phyloP scores from a whole-genome alignment of 2,888 invertebrate genomes.

The Stegophylla sp. region DNA sequence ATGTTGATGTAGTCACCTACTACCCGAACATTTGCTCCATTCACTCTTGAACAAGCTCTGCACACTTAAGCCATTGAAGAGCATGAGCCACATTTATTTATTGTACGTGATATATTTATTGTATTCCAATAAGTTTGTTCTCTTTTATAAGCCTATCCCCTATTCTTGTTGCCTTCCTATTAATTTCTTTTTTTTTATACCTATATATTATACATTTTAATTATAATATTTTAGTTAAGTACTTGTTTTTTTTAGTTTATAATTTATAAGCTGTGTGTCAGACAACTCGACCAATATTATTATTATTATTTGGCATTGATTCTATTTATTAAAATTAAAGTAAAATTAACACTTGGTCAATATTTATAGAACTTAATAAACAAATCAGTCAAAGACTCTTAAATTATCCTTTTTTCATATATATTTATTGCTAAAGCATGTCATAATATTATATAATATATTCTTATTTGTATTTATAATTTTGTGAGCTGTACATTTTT shows the following conservation, averaged over 20 bases:
- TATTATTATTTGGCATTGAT: slow-evolving; percentile 29
- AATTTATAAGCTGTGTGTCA: slow-evolving; percentile 22
- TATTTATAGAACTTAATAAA: not conserved
- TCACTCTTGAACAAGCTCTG: slow-evolving; percentile 23
- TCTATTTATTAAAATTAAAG: slow-evolving; percentile 19
- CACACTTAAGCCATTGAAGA: slow-evolving; percentile 23
- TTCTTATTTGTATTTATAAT: not conserved
- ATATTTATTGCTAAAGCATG: not conserved
- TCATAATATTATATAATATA: not conserved
- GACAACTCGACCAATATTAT: slow-evolving; percentile 40
- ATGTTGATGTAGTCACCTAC: slow-evolving; percentile 28
- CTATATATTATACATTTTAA: slow-evolving; percentile 20
- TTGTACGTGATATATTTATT: slow-evolving; percentile 30
- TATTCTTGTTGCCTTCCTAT: slow-evolving; percentile 6
- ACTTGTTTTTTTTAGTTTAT: slow-evolving; percentile 29
- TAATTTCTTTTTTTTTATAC: slow-evolving; percentile 32
- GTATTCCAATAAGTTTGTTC: slow-evolving; percentile 26
- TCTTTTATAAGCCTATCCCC: not conserved
- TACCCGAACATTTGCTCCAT: slow-evolving; percentile 31
- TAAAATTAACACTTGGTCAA: not conserved
- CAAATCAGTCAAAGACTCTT: not conserved
- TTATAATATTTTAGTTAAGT: slow-evolving; percentile 29
- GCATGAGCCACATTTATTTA: slow-evolving; percentile 8
- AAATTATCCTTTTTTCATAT: slow-evolving; percentile 12
- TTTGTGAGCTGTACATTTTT: not conserved